Base-by-base conservation (phyloP, 2,797 vertebrate genomes). In the Paramormyrops hopkinsi region DNA sequence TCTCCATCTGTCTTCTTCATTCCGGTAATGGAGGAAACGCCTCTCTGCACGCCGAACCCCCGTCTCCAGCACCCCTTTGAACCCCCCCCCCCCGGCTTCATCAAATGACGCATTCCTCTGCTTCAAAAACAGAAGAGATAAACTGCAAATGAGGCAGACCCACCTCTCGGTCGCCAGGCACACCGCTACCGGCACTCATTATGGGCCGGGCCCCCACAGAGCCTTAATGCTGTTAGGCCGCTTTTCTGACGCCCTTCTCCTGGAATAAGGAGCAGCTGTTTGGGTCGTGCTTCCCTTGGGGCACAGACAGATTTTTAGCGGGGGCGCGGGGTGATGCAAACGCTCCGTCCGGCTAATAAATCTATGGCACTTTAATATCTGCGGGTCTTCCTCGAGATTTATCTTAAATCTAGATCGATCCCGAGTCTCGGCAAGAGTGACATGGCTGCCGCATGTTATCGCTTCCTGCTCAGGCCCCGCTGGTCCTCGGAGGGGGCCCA, bases 1-100 rank as follows among this genome's bases (percentile, higher is more conserved):
- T 94, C 94, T 94, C 94, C 95, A 96, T 96, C 95, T 95, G 94
- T 96, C 94, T 95, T 93, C 91, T 94, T 95, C 94, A 94, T 93
- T 95, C 95, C 93, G 94, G 94, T 93, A 94, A 92, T 92, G 92
- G 89, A 92, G 91, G 94, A 93, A 93, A 94, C 95, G 92, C 92
- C 93, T 94, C 93, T 94, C 93, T 94, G 93, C 93, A 91, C 92
- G 92, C 93, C 90, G 91, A 91, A 90, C 65, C 62, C 88, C 91
- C 91, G 90, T 89, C 91, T 90, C 91, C 92, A 90, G 89, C 91
- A 89, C 90, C 90, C 65, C 65, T 6, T 17, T 14, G 1, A 2
- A 2, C 29, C 41, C 41, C 22, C 84, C 76, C 54, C 37, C n/a
- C 12, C 46, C 73, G 29, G 1, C 54, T 48, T 65, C 56, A 62